Conservation (phyloP, 2,113 vertebrate species). For the Camelus dromedarius region DNA sequence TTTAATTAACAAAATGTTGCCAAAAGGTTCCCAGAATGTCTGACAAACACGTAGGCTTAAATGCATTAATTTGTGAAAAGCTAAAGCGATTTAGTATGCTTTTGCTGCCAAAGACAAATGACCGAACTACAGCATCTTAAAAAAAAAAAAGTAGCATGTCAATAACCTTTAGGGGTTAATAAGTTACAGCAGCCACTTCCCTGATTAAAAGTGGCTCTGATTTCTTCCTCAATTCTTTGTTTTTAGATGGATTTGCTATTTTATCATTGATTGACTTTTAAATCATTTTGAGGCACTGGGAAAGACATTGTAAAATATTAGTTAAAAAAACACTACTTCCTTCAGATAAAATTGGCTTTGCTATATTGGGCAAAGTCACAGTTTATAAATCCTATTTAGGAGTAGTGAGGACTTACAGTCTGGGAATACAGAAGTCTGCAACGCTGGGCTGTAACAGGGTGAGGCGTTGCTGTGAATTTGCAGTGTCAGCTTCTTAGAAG, state of each 20-base stretch:
- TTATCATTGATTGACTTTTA: conserved; percentile 52
- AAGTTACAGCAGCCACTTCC: conserved; percentile 43
- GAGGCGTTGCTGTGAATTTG: background rate
- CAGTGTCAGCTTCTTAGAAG: background rate
- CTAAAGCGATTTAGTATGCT: conserved; percentile 10
- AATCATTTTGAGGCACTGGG: background rate
- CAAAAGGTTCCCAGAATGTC: conserved; percentile 17
- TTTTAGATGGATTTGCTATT: conserved; percentile 29
- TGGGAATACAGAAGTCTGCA: background rate
- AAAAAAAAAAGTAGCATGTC: background rate
- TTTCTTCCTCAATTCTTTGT: background rate
- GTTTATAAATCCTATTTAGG: conserved; percentile 42
- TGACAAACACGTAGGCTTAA: conserved; percentile 53
- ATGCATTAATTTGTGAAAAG: conserved; percentile 72
- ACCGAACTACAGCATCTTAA: background rate
- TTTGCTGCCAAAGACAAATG: conserved; percentile 52
- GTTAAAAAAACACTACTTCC: conserved; percentile 39
- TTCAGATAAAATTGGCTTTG: conserved; percentile 53
- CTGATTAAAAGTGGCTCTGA: conserved; percentile 52
- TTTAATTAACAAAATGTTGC: conserved; percentile 64
- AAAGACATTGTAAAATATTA: conserved; percentile 35
- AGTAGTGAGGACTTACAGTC: background rate
- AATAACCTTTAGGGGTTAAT: conserved; percentile 31
- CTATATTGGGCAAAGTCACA: conserved; percentile 9
- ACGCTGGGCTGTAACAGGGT: background rate